These are phyloP conservation scores for Drosophila ironensis DNA, from an alignment of 1,140 invertebrate species.

Conservation along the genomic window DNA sequence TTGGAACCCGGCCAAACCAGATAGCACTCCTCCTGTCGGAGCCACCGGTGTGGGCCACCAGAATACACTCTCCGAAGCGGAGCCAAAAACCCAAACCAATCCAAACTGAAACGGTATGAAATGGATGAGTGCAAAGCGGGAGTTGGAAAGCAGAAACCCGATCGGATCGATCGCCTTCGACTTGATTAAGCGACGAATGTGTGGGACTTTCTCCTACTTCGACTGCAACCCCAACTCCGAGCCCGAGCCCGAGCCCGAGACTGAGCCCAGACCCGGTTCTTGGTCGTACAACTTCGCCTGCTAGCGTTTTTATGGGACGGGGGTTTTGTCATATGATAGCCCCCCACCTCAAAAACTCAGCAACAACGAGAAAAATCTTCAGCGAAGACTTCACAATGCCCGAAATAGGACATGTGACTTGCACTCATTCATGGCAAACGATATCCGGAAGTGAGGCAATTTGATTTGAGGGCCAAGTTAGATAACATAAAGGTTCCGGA, in stretches of 20 bases:
- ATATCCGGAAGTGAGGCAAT: no score
- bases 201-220: constrained; percentile 30
- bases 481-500: no score
- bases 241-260: not conserved
- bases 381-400: no score
- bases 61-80: constrained; percentile 19
- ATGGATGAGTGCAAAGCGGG: not conserved
- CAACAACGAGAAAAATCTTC: no score
- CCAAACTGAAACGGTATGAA: not conserved
- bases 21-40: constrained; percentile 35
- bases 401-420: no score
- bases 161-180: constrained; percentile 40
- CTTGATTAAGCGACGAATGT: constrained; percentile 25
- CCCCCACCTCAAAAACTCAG: no score
- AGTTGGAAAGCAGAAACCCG: constrained; percentile 41
- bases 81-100: not conserved
- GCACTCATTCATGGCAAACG: no score
- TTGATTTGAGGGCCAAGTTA: no score
- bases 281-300: no score
- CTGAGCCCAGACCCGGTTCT: constrained; percentile 10
- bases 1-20: constrained; percentile 13
- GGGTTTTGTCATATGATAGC: constrained; percentile 9
- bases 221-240: not conserved
- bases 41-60: constrained; percentile 35
- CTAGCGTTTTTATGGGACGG: no score